Conservation (phyloP, 2,797 vertebrate species). For the Acanthurus lineatus region DNA sequence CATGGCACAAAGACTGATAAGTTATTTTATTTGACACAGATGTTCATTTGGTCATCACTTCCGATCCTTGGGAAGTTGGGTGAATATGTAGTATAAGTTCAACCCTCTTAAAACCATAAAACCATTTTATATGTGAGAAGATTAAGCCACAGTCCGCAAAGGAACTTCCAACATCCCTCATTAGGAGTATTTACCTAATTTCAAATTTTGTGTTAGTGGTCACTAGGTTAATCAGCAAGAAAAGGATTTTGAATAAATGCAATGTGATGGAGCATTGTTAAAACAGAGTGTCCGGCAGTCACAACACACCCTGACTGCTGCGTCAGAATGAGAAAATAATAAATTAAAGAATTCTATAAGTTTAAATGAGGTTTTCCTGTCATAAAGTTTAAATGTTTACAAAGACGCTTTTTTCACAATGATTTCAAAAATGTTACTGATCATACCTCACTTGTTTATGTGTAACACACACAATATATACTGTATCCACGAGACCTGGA, state of each 20-base stretch:
- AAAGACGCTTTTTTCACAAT: background rate
- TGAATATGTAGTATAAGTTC: no score
- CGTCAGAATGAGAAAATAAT: background rate
- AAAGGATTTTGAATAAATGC: no score
- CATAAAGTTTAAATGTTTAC: background rate
- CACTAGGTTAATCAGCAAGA: no score
- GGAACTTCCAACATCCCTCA: no score
- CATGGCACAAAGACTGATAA: background rate
- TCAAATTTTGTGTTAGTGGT: no score
- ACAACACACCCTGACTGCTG: background rate
- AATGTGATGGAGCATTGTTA: background rate
- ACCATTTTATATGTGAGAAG: no score
- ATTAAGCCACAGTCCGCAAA: no score
- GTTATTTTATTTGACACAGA: background rate
- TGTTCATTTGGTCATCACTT: background rate
- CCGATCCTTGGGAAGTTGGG: no score
- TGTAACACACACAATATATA: background rate
- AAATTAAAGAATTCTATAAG: no score
- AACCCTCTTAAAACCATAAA: no score
- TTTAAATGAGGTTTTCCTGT: background rate
- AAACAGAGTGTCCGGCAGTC: background rate
- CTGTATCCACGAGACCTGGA: no score
- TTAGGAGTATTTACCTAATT: no score
- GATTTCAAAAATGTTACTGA: background rate
- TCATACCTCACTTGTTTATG: background rate